A percentile compares a stretch with the other conserved stretches of the same genome.
phyloP scores from a whole-genome alignment of 2,797 vertebrate genomes.

The Pterois miles region DNA sequence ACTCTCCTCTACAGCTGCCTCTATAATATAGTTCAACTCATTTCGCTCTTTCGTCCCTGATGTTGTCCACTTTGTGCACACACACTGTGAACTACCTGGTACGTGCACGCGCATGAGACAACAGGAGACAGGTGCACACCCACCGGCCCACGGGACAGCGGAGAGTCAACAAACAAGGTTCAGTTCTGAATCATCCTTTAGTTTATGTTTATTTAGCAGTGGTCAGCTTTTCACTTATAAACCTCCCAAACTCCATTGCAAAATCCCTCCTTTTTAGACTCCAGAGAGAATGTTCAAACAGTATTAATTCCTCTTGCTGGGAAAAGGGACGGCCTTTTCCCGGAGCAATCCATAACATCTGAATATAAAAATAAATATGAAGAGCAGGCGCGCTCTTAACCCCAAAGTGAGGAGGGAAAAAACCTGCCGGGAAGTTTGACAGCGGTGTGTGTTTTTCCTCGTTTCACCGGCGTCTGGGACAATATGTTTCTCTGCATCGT shows the following conservation, averaged over 20 bases:
- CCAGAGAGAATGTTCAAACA: constrained; percentile 74
- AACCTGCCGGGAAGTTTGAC: constrained; percentile 68
- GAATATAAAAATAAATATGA: constrained; percentile 84
- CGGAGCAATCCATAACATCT: constrained; percentile 82
- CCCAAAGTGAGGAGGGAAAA: constrained; percentile 64
- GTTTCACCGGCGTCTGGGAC: constrained; percentile 47
- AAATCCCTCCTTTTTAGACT: constrained; percentile 65
- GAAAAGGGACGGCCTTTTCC: constrained; percentile 78
- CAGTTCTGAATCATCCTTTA: constrained; percentile 58
- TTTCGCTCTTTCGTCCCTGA: not conserved
- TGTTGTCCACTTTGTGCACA: not conserved
- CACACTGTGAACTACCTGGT: not conserved
- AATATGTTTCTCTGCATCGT: constrained; percentile 18
- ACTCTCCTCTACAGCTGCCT: too few species aligned
- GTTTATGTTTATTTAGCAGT: constrained; percentile 66
- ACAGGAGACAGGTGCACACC: constrained; percentile 60
- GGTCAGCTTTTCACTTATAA: constrained; percentile 65
- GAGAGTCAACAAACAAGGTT: constrained; percentile 64
- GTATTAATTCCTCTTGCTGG: constrained; percentile 80
- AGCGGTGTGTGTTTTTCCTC: constrained; percentile 69
- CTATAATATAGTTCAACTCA: not conserved
- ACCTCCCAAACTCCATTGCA: constrained; percentile 57
- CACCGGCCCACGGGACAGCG: constrained; percentile 33
- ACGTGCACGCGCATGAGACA: constrained; percentile 9
- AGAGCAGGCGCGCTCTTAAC: constrained; percentile 56